Evolutionary conservation across 2,888 invertebrate genomes (phyloP).

Genomic region (Panzeria rudis): DNA sequence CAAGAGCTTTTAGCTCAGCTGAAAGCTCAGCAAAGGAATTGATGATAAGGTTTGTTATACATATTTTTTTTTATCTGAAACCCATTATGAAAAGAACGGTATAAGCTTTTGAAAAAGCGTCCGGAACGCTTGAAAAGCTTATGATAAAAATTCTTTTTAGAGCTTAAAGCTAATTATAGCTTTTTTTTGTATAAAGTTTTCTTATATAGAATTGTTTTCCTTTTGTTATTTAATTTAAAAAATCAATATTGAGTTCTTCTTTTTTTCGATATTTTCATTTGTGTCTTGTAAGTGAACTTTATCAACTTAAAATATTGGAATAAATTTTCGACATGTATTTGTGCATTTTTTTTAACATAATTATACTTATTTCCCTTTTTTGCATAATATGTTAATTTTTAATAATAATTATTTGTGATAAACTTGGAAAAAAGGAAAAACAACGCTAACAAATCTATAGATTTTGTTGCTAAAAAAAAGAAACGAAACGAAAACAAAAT

Average conservation of each 20-base stretch:
- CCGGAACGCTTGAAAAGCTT: slow-evolving; percentile 21
- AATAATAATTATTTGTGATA: slow-evolving; percentile 54
- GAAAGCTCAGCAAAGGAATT: slow-evolving; percentile 66
- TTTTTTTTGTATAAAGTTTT: slow-evolving; percentile 13
- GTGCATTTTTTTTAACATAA: slow-evolving; percentile 14
- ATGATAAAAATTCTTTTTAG: not conserved
- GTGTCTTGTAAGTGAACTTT: slow-evolving; percentile 49
- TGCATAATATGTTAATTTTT: slow-evolving; percentile 31
- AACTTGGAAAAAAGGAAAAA: slow-evolving; percentile 29
- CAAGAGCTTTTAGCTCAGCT: slow-evolving; percentile 77
- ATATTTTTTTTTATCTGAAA: not conserved
- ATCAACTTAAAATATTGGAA: slow-evolving; percentile 9
- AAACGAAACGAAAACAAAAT: slow-evolving; percentile 11
- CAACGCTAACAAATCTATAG: slow-evolving; percentile 6
- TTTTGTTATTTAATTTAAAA: slow-evolving; percentile 30
- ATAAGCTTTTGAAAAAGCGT: slow-evolving; percentile 31
- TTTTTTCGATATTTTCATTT: slow-evolving; percentile 8
- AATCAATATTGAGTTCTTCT: slow-evolving; percentile 46
- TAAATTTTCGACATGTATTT: slow-evolving; percentile 19
- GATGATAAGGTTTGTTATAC: slow-evolving; percentile 69
- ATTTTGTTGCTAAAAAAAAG: slow-evolving; percentile 10
- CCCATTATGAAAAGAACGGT: not conserved
- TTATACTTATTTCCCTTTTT: slow-evolving; percentile 3
- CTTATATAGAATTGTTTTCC: slow-evolving; percentile 36
- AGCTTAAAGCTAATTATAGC: slow-evolving; percentile 25